Percentiles rank a stretch among this genome's conserved stretches.
phyloP scores from a whole-genome alignment of 2,888 invertebrate species.

The Prosopocoilus inquinatus region DNA sequence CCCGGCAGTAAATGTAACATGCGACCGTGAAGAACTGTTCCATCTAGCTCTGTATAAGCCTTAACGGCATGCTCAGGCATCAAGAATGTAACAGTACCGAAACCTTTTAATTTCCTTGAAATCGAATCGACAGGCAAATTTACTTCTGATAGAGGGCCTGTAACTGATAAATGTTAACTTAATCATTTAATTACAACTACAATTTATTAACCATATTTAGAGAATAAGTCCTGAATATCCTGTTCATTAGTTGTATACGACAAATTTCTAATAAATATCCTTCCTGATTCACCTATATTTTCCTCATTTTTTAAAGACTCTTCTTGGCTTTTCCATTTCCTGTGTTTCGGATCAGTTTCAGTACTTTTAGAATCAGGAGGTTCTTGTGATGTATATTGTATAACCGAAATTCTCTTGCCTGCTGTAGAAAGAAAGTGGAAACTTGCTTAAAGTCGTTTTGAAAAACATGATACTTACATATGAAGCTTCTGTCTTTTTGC shows the following conservation, averaged over 20 bases:
- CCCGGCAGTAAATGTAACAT: constrained; percentile 92
- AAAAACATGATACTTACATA: constrained; percentile 58
- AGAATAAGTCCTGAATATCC: constrained; percentile 79
- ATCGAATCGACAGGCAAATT: constrained; percentile 83
- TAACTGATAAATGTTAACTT: constrained; percentile 16
- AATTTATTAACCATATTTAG: constrained; percentile 67
- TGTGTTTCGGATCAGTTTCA: constrained; percentile 37
- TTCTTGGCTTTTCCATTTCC: constrained; percentile 64
- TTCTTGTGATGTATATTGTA: constrained; percentile 48
- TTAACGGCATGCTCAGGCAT: constrained; percentile 93
- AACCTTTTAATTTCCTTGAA: constrained; percentile 85
- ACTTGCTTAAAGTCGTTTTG: background rate
- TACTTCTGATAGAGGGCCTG: constrained; percentile 83
- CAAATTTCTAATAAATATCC: constrained; percentile 89
- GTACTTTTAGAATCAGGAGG: constrained; percentile 22
- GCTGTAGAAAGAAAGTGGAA: constrained; percentile 41
- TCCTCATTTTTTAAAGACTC: constrained; percentile 69
- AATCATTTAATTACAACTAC: background rate
- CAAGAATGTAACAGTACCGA: constrained; percentile 87
- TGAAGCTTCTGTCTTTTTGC: constrained; percentile 79
- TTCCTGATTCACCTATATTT: constrained; percentile 83
- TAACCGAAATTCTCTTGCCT: constrained; percentile 63
- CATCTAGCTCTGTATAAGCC: constrained; percentile 87
- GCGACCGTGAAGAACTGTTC: constrained; percentile 86
- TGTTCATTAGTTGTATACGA: constrained; percentile 83